Base-by-base conservation (phyloP, 2,888 invertebrate species). In the Clivina fossor region DNA sequence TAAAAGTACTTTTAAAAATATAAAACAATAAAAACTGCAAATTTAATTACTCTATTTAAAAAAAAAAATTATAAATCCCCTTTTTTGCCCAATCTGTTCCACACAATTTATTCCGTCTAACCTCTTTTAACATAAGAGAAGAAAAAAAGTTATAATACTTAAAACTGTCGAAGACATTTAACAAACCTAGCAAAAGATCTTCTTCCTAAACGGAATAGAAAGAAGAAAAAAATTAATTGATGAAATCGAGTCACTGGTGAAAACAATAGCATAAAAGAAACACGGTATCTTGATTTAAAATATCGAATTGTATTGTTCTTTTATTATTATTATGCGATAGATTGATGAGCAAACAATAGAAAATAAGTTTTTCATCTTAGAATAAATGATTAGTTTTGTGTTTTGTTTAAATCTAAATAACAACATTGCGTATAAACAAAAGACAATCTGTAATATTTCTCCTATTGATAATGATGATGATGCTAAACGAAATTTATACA, bases 251-350 rank as follows among this genome's bases (percentile, higher is more conserved):
- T 37, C 8, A 37, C 4, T 38, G 22, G 19, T 19, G 30, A 44
- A n/a, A 44, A 44, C 44, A 44, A 44, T 44, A 16, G 44, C 16
- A 44, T 28, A 37, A 37, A 9, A 19, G 9, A 43, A 43, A 43
- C n/a, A n/a, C 26, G 26, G 26, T 28, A 43, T 43, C 43, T 16
- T 43, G 24, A 43, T 43, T 43, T 22, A 16, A 43, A 43, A 43
- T 43, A 43, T 35, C 15, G 18, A 15, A 35, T 35, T 35, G 35
- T 35, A 35, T 35, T 35, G 35, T 35, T 18, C n/a, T n/a, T n/a
- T n/a, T n/a, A n/a, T n/a, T n/a, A n/a, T 35, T 35, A 35, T 35
- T 35, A 35, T 35, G 9, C 18, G 35, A 35, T 35, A 15, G 15
- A 16, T n/a, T 13, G 35, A 11, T 15, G 35, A 38, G 13, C 20